These are phyloP conservation scores for Campoletis sonorensis DNA, from an alignment of 1,140 invertebrate genomes.

Conservation along the genomic window DNA sequence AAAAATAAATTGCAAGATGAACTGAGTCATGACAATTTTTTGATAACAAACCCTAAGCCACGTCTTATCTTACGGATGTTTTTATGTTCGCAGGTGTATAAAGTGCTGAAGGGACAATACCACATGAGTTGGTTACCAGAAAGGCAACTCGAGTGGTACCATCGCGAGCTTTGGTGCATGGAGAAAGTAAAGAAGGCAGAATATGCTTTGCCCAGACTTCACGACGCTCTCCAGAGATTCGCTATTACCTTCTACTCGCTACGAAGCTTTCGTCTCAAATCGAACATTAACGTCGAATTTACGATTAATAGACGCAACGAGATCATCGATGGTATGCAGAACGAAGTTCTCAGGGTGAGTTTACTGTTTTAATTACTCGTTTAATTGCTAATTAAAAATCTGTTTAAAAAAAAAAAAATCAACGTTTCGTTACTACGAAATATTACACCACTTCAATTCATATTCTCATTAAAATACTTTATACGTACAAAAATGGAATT, in stretches of 20 bases:
- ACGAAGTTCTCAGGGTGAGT: conserved; percentile 69
- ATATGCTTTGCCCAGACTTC: conserved; percentile 67
- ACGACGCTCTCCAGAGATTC: conserved; percentile 73
- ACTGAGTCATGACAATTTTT: conserved; percentile 34
- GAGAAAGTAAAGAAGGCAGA: conserved; percentile 73
- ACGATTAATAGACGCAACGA: conserved; percentile 64
- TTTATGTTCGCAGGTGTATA: conserved; percentile 67
- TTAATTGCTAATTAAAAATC: conserved; percentile 5
- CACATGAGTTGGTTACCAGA: conserved; percentile 74
- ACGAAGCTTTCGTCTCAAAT: conserved; percentile 62
- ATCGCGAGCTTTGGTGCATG: conserved; percentile 68
- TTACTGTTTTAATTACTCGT: neutral
- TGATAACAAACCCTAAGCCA: conserved; percentile 58
- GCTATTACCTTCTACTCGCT: conserved; percentile 73
- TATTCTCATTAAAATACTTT: conserved; percentile 33
- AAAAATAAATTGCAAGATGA: neutral
- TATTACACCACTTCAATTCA: too few relatives aligned
- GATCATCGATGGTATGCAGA: conserved; percentile 69
- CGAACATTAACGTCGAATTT: conserved; percentile 63
- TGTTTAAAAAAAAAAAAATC: neutral
- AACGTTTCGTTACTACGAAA: too few relatives aligned
- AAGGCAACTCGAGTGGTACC: conserved; percentile 72
- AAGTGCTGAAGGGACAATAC: conserved; percentile 70
- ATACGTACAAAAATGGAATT: too few relatives aligned
- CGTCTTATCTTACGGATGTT: conserved; percentile 55